A percentile compares a stretch with the other conserved stretches of the same genome.
Conservation (phyloP, 2,888 invertebrate species). For the Machimus atricapillus region DNA sequence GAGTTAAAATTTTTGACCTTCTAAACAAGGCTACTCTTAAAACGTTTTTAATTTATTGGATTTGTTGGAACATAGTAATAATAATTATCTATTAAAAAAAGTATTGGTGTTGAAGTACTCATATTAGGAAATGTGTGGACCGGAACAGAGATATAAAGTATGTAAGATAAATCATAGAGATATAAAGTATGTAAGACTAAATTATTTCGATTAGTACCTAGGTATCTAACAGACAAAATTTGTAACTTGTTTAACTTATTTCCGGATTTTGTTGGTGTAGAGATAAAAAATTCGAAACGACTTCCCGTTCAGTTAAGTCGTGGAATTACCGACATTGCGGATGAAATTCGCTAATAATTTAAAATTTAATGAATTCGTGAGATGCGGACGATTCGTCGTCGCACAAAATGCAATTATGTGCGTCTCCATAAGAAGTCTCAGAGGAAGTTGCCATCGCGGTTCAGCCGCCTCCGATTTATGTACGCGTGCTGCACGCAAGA, state of each 20-base stretch:
- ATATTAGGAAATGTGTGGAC: too few relatives aligned
- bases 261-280: neutral
- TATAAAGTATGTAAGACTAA: too few relatives aligned
- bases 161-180: too few relatives aligned
- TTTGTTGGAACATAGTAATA: too few relatives aligned
- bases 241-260: neutral
- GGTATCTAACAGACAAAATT: neutral
- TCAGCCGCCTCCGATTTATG: neutral
- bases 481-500: neutral
- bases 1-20: too few relatives aligned
- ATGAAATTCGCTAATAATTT: neutral
- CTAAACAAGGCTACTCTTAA: too few relatives aligned
- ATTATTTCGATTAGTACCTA: too few relatives aligned
- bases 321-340: neutral
- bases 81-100: too few relatives aligned
- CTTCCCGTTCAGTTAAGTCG: neutral
- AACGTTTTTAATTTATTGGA: too few relatives aligned
- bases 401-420: neutral
- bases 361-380: neutral
- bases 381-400: neutral
- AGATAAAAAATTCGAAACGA: neutral
- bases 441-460: neutral
- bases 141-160: too few relatives aligned
- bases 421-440: neutral
- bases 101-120: too few relatives aligned